Conservation (phyloP, 2,797 vertebrate genomes). For the Delichon dasypus region DNA sequence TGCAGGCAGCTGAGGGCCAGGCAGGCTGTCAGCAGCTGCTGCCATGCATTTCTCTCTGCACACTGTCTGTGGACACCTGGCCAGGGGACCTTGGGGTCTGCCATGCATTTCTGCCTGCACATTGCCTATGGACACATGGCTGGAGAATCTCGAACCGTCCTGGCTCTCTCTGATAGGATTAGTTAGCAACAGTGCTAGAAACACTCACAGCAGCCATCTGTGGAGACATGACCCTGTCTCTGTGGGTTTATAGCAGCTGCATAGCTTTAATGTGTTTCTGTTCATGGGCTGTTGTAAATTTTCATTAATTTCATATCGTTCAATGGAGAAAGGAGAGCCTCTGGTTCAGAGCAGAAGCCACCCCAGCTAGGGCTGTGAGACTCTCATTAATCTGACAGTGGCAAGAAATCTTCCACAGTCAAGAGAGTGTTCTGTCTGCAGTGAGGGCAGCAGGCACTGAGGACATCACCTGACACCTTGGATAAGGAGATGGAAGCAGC, state of each 20-base stretch:
- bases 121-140: neutral
- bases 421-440: neutral
- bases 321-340: neutral
- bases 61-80: neutral
- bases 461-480: neutral
- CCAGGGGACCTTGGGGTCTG: neutral
- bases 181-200: neutral
- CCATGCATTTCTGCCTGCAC: neutral
- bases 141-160: neutral
- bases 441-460: neutral
- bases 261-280: neutral
- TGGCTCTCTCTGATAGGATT: neutral
- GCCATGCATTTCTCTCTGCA: neutral
- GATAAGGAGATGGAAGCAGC: neutral
- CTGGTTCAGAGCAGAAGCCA: neutral
- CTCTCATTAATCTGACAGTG: neutral
- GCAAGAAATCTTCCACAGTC: neutral
- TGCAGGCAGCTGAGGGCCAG: neutral
- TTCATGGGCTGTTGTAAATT: neutral
- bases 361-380: neutral
- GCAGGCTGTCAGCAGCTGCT: neutral
- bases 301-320: neutral
- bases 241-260: neutral
- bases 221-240: neutral
- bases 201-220: neutral